Evolutionary conservation across 2,888 invertebrate species (phyloP).

Genomic region (Brenthis hecate): DNA sequence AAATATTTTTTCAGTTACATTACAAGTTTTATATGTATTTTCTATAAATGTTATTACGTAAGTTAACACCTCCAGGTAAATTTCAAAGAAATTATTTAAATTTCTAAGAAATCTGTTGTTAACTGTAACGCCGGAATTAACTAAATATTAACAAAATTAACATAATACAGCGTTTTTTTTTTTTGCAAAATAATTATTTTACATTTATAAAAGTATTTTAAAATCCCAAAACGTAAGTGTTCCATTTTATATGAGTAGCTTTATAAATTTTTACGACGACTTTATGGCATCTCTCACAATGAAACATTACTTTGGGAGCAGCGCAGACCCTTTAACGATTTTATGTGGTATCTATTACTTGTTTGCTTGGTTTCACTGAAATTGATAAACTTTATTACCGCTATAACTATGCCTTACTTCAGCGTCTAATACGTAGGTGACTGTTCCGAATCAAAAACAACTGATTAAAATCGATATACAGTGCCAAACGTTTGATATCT

Average conservation of each 20-base stretch:
- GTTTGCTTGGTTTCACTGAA: slow-evolving; percentile 50
- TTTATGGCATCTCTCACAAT: slow-evolving; percentile 73
- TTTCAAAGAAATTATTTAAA: too few relatives aligned
- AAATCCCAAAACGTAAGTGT: slow-evolving; percentile 67
- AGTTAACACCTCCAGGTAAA: too few relatives aligned
- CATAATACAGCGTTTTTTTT: too few relatives aligned
- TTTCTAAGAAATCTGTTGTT: too few relatives aligned
- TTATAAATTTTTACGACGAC: slow-evolving; percentile 73
- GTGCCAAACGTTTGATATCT: not conserved
- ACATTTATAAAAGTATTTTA: not conserved
- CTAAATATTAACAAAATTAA: too few relatives aligned
- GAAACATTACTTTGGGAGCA: slow-evolving; percentile 61
- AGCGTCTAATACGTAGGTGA: slow-evolving; percentile 24
- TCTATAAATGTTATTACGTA: too few relatives aligned
- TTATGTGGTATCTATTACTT: slow-evolving; percentile 52
- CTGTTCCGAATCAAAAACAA: slow-evolving; percentile 15
- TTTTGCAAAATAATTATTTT: too few relatives aligned
- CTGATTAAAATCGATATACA: slow-evolving; percentile 25
- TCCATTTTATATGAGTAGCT: slow-evolving; percentile 71
- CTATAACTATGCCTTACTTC: slow-evolving; percentile 24
- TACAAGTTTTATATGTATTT: too few relatives aligned
- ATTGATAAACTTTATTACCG: slow-evolving; percentile 39
- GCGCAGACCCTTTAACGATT: slow-evolving; percentile 52
- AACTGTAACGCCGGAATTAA: too few relatives aligned
- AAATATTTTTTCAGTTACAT: too few relatives aligned